These are phyloP conservation scores for Tapirus terrestris DNA, from an alignment of 2,113 vertebrate species.

Conservation along the genomic window DNA sequence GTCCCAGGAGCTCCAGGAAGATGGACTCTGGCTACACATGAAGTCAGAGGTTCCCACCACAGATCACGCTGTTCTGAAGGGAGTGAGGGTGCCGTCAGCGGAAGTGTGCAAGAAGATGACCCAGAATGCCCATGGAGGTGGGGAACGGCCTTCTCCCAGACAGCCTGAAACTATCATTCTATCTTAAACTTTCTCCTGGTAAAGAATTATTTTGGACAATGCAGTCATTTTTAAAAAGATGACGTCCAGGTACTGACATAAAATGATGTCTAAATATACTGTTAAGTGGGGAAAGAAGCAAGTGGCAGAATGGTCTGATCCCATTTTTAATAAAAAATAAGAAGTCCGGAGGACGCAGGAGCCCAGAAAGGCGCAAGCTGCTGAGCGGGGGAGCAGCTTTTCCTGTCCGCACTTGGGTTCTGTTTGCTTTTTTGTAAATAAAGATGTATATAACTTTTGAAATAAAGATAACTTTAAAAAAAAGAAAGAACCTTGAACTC, in stretches of 20 bases:
- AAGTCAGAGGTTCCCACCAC: background rate
- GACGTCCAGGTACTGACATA: background rate
- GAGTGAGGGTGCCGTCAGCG: fast-evolving
- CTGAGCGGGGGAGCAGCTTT: fast-evolving
- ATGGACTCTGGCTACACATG: background rate
- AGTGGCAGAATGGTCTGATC: fast-evolving
- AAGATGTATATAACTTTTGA: background rate
- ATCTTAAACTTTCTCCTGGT: fast-evolving
- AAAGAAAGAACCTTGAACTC: background rate
- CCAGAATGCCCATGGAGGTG: background rate
- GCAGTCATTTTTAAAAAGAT: background rate
- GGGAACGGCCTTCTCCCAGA: background rate
- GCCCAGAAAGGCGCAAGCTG: fast-evolving
- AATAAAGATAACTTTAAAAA: background rate
- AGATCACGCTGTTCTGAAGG: fast-evolving
- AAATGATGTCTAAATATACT: background rate
- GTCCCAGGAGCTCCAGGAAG: background rate
- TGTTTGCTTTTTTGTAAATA: background rate
- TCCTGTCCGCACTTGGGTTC: background rate
- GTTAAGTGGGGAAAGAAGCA: background rate
- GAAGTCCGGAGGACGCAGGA: too few relatives aligned
- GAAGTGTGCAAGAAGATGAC: background rate
- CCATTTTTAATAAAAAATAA: background rate
- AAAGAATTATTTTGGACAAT: background rate
- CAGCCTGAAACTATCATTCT: background rate